Evolutionary conservation across 2,888 invertebrate species (phyloP), one percentile per base, ranked within the genome.

Genomic region (Malacosoma neustria): DNA sequence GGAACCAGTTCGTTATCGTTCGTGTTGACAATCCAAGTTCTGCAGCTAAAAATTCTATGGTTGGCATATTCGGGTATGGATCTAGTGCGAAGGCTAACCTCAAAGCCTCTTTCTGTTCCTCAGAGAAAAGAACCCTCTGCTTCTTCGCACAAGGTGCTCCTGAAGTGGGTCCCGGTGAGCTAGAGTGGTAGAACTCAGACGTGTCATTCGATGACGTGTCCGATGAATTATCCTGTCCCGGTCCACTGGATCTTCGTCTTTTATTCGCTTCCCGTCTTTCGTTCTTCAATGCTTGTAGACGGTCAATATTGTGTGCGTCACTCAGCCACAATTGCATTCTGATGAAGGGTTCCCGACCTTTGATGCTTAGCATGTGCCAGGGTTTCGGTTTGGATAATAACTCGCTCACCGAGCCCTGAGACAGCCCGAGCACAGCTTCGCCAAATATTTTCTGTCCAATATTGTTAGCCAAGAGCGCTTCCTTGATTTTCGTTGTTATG

Each of bases 1-100:
- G 99, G 89, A 99, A 99, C 99, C 99, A 99, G 80, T 99, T 99
- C 43, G 98, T 98, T 60, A 99, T 98, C 37, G 99, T 99, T 52
- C 99, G 89, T 35, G 97, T 93, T 4, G 97, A 95, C 30, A 99
- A 88, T 5, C 93, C 94, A 38, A 99, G 86, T 73, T 98, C 97
- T 15, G 91, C 90, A 15, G 98, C 97, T 40, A 99, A 88, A 65
- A 97, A 97, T 71, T 99, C 98, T 49, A 99, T 97, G 40, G 97
- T 97, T 13, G 95, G 94, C 61, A 97, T 94, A 72, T 96, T 97
- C 0, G 99, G 99, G 74, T 99, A 99, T 0, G 98, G 98, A 68
- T 99, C 99, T 35, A 98, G 87, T 0, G 95, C 94, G 71, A 99
- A 99, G 1, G 99, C 98, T 43, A 97, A 84, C 42, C 96, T 88